These are phyloP conservation scores for Hirudinaria manillensis DNA, from an alignment of 2,888 invertebrate genomes.

Conservation along the genomic window DNA sequence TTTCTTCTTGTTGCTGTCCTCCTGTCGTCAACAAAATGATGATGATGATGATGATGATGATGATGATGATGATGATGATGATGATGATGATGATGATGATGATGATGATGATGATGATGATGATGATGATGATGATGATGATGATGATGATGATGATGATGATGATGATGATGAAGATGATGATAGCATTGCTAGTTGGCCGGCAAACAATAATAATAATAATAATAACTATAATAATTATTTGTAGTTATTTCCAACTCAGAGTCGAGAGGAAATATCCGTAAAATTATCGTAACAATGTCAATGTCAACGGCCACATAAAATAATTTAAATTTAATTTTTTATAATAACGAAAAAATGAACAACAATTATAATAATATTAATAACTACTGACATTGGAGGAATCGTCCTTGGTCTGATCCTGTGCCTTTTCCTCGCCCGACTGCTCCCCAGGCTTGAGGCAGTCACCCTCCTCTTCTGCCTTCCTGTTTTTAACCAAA, in stretches of 20 bases:
- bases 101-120: neutral
- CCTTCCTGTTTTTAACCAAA: slow-evolving; percentile 47
- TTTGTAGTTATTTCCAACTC: no score
- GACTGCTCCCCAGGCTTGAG: slow-evolving; percentile 25
- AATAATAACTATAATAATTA: no score
- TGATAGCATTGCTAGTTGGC: no score
- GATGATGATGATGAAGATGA: no score
- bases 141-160: no score
- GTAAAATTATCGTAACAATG: no score
- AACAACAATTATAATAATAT: no score
- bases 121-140: neutral
- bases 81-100: neutral
- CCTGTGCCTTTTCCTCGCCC: slow-evolving; percentile 40
- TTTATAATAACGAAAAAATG: no score
- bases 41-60: neutral
- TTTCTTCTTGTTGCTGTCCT: slow-evolving; percentile 54
- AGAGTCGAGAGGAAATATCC: no score
- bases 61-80: neutral
- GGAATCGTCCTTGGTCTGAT: neutral
- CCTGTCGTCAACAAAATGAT: slow-evolving; percentile 35
- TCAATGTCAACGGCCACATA: no score
- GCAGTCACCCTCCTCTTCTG: slow-evolving; percentile 50
- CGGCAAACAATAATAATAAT: no score
- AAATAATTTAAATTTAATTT: no score
- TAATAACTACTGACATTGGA: neutral